Base-by-base conservation (phyloP, 2,888 invertebrate species). In the Ferrisia virgata region DNA sequence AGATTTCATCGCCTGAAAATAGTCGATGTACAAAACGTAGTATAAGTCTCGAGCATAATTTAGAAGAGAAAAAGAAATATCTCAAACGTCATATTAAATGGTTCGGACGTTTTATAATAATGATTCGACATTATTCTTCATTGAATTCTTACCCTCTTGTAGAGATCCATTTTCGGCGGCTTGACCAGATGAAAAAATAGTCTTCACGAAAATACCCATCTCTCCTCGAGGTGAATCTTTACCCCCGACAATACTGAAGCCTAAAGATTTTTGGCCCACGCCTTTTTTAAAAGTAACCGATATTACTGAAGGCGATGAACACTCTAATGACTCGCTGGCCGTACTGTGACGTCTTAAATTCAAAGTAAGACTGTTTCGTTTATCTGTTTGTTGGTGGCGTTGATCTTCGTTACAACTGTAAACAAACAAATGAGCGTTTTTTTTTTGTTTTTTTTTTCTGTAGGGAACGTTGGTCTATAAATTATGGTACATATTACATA, bases 161-260 rank as follows among this genome's bases (percentile, higher is more conserved):
- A 92, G 89, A 43, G 89, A 89, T 64, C 91, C 91, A 85, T 91
- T 90, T 85, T 91, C 90, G 43, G 91, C 91, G 3, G 92, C 91
- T 86, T 92, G 90, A 2, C 92, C 92, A 25, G 90, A 89, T 6
- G 91, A 90, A 86, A 92, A 91, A 83, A 92, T 90, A 64, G 91
- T 89, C 86, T 92, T 90, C 76, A 92, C 91, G 87, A 90, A 92
- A 86, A 92, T 92, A n/a, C 92, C 92, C 89, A 92, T 91, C 86
- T 90, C 90, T 11, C 91, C 92, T 43, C 90, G 89, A 0, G 91
- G 90, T 9, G 91, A 91, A 87, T 92, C 92, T 78, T 89, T 89
- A 4, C 92, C 92, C 2, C 92, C 92, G 22, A 92, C 92, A 82
- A 92, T 91, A 86, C 92, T 92, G 88, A 92, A 92, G 0, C 92